These are phyloP conservation scores for Oryzias melastigma DNA, from an alignment of 2,113 vertebrate genomes.

Conservation along the genomic window DNA sequence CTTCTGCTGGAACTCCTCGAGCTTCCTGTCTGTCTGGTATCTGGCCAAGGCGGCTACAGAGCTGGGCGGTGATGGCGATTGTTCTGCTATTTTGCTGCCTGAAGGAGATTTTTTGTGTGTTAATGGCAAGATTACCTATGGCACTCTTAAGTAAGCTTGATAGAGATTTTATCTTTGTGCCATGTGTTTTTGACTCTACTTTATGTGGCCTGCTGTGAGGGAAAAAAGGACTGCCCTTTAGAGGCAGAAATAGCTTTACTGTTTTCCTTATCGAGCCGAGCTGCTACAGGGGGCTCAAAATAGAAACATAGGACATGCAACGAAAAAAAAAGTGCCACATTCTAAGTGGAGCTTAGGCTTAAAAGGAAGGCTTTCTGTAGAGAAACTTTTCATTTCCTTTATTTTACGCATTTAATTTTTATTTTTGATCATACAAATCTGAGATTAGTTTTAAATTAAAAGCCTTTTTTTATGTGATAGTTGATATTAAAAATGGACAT, in stretches of 20 bases:
- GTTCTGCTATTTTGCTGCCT: conserved; percentile 46
- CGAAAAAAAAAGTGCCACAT: background rate
- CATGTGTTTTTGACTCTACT: conserved; percentile 46
- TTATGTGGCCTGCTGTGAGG: conserved; percentile 1
- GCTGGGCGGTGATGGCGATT: conserved; percentile 26
- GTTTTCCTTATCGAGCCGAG: background rate
- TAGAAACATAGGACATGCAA: background rate
- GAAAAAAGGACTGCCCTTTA: background rate
- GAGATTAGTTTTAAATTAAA: too few species aligned
- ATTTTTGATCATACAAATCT: too few species aligned
- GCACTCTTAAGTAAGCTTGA: conserved; percentile 45
- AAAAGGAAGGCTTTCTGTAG: too few species aligned
- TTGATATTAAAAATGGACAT: too few species aligned
- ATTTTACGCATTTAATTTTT: too few species aligned
- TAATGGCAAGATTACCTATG: conserved; percentile 13
- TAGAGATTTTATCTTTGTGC: conserved; percentile 60
- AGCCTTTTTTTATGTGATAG: too few species aligned
- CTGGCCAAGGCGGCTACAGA: conserved; percentile 1
- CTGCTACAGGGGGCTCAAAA: background rate
- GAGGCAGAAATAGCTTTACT: background rate
- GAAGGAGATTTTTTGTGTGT: conserved; percentile 40
- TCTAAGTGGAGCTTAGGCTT: too few species aligned
- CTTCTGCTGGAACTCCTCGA: background rate
- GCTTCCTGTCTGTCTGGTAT: conserved; percentile 8
- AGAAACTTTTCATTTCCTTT: too few species aligned